Evolutionary conservation across 2,888 invertebrate genomes (phyloP).

Genomic region (Idaea biselata): DNA sequence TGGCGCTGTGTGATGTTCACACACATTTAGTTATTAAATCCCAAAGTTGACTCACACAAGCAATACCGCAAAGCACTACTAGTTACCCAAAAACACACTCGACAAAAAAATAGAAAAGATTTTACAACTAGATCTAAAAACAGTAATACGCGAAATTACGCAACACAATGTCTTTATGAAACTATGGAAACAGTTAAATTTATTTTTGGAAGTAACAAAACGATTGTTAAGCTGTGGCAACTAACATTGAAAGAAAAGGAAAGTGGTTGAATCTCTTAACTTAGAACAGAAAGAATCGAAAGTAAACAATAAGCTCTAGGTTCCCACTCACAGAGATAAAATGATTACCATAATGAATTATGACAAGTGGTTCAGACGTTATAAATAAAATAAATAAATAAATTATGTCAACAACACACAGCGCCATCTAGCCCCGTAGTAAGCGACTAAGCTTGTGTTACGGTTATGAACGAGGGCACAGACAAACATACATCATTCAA

Average conservation of each 20-base stretch:
- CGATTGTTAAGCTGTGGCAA: not conserved
- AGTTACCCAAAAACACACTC: not conserved
- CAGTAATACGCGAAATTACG: not conserved
- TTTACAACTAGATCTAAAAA: not conserved
- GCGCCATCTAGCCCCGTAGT: too few species aligned
- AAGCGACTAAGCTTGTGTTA: too few species aligned
- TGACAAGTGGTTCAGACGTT: too few species aligned
- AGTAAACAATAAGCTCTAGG: conserved; percentile 15
- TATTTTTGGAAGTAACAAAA: not conserved
- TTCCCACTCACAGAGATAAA: not conserved
- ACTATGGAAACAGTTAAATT: not conserved
- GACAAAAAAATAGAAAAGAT: too few species aligned
- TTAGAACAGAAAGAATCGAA: conserved; percentile 11
- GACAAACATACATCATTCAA: too few species aligned
- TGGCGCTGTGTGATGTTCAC: too few species aligned
- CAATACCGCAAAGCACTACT: not conserved
- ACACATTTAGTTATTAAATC: too few species aligned
- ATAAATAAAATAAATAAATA: too few species aligned
- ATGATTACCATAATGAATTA: not conserved
- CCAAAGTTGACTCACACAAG: not conserved
- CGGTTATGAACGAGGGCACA: too few species aligned
- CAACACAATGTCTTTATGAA: not conserved
- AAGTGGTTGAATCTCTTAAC: conserved; percentile 6
- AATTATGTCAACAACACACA: too few species aligned
- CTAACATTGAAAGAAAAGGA: not conserved